Evolutionary conservation across 2,113 vertebrate species (phyloP).

Genomic region (Trochalopteron elliotii): DNA sequence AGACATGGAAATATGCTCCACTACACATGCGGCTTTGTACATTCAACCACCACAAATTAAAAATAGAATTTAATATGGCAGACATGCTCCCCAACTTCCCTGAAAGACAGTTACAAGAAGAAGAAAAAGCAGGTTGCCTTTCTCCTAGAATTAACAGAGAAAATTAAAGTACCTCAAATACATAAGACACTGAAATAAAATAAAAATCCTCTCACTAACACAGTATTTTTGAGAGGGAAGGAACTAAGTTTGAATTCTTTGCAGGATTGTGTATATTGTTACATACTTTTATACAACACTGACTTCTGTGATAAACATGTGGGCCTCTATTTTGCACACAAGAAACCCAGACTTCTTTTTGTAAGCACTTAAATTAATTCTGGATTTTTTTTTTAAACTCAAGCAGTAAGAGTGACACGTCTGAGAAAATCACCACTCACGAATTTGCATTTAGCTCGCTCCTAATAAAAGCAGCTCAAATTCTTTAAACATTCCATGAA

Average conservation of each 20-base stretch:
- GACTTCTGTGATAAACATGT: not conserved
- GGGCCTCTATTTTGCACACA: not conserved
- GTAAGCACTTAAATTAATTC: not conserved
- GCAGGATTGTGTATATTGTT: not conserved
- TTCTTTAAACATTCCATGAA: not conserved
- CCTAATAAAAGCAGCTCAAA: not conserved
- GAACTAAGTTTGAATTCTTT: not conserved
- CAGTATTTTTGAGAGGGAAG: not conserved
- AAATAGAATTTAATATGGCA: not conserved
- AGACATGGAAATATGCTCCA: not conserved
- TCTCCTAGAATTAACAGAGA: not conserved
- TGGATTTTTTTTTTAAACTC: not conserved
- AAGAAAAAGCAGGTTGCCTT: not conserved
- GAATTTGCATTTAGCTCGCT: not conserved
- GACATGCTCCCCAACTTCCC: not conserved
- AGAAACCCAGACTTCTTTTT: not conserved
- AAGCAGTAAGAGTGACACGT: not conserved
- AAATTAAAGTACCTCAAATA: not conserved
- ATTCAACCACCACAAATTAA: not conserved
- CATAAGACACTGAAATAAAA: not conserved
- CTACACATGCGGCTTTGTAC: not conserved
- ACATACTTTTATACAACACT: not conserved
- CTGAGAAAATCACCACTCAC: accelerated
- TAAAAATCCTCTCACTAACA: not conserved
- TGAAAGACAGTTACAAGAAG: not conserved